A percentile compares a stretch with the other conserved stretches of the same genome.
Evolutionary conservation across 2,797 vertebrate genomes (phyloP).

Genomic region (Neostethus bicornis): DNA sequence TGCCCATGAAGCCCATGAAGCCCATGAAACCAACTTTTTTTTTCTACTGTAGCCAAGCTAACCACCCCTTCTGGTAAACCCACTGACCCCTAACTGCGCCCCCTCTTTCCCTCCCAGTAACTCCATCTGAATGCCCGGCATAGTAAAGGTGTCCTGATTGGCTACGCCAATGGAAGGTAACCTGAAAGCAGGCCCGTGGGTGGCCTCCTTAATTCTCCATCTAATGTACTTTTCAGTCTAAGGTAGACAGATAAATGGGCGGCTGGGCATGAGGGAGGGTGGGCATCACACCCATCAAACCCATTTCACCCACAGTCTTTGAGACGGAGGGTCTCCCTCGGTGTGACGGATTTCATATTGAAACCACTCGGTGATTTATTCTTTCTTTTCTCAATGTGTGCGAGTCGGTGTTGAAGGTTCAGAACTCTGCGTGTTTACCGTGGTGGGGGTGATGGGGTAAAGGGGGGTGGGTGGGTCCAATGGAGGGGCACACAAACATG

Average conservation of each 20-base stretch:
- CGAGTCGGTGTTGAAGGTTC: conserved; percentile 5
- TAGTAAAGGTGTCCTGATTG: conserved; percentile 70
- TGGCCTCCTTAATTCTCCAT: conserved; percentile 65
- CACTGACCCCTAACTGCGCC: conserved; percentile 52
- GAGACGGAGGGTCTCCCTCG: conserved; percentile 9
- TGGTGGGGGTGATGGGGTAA: no score
- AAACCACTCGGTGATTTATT: conserved; percentile 21
- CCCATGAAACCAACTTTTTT: no score
- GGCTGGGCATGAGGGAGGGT: neutral
- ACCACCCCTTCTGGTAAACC: conserved; percentile 75
- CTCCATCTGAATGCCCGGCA: conserved; percentile 58
- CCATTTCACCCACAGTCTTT: conserved; percentile 14
- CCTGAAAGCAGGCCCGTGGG: conserved; percentile 70
- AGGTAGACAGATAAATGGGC: conserved; percentile 76
- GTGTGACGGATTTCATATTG: conserved; percentile 17
- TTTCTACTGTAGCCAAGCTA: conserved; percentile 76
- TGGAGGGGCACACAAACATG: no score
- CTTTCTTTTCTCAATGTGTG: neutral
- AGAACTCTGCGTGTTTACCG: conserved; percentile 63
- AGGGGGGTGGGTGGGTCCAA: no score
- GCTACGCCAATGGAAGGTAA: conserved; percentile 62
- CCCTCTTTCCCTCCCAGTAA: conserved; percentile 48
- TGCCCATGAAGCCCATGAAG: conserved; percentile 81
- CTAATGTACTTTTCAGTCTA: conserved; percentile 73
- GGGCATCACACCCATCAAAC: conserved; percentile 26